phyloP scores from a whole-genome alignment of 1,140 invertebrate genomes.

The Antheraea pernyi region DNA sequence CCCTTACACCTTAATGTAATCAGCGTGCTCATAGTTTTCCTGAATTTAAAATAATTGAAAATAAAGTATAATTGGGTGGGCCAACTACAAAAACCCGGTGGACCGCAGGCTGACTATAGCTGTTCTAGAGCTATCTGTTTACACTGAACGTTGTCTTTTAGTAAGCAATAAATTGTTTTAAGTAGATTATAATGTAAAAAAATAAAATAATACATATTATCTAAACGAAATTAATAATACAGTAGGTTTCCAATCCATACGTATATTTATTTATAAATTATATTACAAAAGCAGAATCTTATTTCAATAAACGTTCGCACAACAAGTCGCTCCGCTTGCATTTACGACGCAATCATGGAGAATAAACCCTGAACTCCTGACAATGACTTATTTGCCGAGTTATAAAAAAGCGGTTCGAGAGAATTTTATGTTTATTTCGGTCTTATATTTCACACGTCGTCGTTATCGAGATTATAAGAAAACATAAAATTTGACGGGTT shows the following conservation, averaged over 20 bases:
- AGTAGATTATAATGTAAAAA: no score
- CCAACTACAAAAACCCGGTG: no score
- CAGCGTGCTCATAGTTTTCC: no score
- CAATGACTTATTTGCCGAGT: constrained; percentile 68
- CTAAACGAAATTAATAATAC: no score
- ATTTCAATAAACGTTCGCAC: constrained; percentile 47
- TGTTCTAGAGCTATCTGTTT: no score
- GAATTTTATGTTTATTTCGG: constrained; percentile 62
- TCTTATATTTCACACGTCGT: constrained; percentile 64
- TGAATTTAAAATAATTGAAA: no score
- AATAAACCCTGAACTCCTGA: constrained; percentile 48
- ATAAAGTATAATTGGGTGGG: no score
- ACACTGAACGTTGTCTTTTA: neutral
- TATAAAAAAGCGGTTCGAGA: constrained; percentile 52
- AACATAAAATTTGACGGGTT: constrained; percentile 44
- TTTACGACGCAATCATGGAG: constrained; percentile 52
- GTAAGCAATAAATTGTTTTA: neutral
- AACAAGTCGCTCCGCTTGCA: constrained; percentile 21
- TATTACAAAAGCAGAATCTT: constrained; percentile 33
- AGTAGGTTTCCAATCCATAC: no score
- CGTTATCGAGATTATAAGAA: constrained; percentile 54
- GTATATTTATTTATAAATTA: neutral
- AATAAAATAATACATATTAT: no score
- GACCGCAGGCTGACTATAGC: no score
- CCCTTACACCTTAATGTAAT: no score